Evolutionary conservation across 2,888 invertebrate species (phyloP).

Genomic region (Stegana nigrithorax): DNA sequence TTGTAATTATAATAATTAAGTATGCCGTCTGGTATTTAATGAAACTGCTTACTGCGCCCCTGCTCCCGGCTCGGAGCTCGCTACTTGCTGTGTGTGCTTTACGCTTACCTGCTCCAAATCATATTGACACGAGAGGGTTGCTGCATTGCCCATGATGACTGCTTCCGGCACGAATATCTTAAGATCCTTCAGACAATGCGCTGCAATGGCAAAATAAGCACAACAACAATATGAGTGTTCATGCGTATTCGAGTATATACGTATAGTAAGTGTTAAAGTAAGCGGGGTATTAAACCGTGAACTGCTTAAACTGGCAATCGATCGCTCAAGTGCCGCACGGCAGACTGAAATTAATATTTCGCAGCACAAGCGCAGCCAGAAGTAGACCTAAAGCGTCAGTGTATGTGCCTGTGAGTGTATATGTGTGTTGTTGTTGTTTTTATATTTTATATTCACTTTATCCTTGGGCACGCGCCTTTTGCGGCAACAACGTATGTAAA

Average conservation of each 20-base stretch:
- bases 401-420: neutral
- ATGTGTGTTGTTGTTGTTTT: too few relatives aligned
- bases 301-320: conserved; percentile 1
- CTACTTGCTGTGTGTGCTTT: too few relatives aligned
- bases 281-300: neutral
- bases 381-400: neutral
- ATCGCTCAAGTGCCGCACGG: neutral
- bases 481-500: neutral
- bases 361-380: too few relatives aligned
- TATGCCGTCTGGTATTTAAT: conserved; percentile 40
- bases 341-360: neutral
- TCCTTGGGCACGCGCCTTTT: too few relatives aligned
- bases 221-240: conserved; percentile 4
- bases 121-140: conserved; percentile 68
- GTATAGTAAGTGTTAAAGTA: neutral
- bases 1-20: conserved; percentile 58
- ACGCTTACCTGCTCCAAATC: conserved; percentile 68
- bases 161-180: conserved; percentile 70
- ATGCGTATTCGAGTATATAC: neutral
- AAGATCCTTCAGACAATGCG: conserved; percentile 67
- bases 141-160: conserved; percentile 69
- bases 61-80: too few relatives aligned
- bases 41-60: too few relatives aligned
- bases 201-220: conserved; percentile 30
- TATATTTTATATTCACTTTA: too few relatives aligned